A percentile compares a stretch with the other conserved stretches of the same genome.
phyloP scores from a whole-genome alignment of 2,113 vertebrate species.

The Rhegmatorhina hoffmannsi region DNA sequence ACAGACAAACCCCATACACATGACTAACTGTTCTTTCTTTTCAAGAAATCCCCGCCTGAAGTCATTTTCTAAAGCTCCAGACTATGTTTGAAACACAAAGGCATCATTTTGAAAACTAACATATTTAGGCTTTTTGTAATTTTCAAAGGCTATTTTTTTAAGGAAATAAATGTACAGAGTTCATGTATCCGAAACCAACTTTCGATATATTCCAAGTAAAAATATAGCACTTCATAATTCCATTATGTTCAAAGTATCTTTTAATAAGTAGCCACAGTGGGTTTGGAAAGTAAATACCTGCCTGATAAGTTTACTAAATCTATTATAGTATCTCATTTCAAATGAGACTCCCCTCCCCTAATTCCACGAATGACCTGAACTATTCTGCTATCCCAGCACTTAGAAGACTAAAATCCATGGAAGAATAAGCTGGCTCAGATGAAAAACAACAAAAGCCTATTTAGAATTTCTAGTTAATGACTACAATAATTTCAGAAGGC shows the following conservation, averaged over 20 bases:
- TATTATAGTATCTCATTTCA: background rate
- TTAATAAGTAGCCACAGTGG: background rate
- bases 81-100: conserved; percentile 9
- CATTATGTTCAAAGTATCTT: background rate
- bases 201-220: background rate
- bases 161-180: background rate
- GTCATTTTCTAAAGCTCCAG: background rate
- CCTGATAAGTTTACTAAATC: background rate
- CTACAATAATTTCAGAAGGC: background rate
- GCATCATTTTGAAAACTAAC: background rate
- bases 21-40: background rate
- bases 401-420: background rate
- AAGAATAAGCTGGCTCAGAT: background rate
- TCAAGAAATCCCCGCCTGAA: background rate
- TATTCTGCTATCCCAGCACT: conserved; percentile 13
- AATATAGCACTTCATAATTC: background rate
- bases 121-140: background rate
- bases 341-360: background rate
- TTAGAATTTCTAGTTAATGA: background rate
- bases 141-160: background rate
- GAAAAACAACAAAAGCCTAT: background rate
- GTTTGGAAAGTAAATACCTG: conserved; percentile 29
- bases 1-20: background rate
- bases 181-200: background rate
- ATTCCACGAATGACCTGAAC: conserved; percentile 32